Percentiles rank a stretch among this genome's conserved stretches.
phyloP scores from a whole-genome alignment of 2,888 invertebrate genomes.

The Chirona hameri region DNA sequence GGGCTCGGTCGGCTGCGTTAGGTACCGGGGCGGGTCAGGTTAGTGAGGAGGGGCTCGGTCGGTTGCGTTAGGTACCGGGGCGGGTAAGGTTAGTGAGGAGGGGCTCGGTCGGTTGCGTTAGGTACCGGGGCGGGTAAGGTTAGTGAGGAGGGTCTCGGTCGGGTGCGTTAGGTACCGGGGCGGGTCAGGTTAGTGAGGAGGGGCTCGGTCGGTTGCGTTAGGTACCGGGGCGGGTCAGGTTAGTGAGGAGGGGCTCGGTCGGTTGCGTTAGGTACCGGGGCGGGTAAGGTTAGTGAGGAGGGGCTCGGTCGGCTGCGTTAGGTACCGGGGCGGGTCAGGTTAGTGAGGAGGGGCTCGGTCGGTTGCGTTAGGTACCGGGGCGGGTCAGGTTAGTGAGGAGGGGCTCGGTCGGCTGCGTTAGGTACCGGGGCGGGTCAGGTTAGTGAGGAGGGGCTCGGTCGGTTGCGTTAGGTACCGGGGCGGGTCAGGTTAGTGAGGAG shows the following conservation, averaged over 20 bases:
- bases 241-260: conserved; percentile 36
- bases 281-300: conserved; percentile 53
- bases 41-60: conserved; percentile 36
- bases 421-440: conserved; percentile 55
- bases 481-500: conserved; percentile 55
- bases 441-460: conserved; percentile 36
- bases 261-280: no score
- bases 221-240: conserved; percentile 55
- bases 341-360: conserved; percentile 36
- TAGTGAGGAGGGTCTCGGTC: conserved; percentile 36
- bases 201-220: no score
- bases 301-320: no score
- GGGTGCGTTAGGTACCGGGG: no score
- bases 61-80: no score
- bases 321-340: conserved; percentile 55
- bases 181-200: conserved; percentile 55
- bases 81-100: conserved; percentile 53
- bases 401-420: no score
- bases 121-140: conserved; percentile 52
- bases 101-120: no score
- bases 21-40: conserved; percentile 55
- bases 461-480: no score
- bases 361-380: no score
- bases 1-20: no score
- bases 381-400: conserved; percentile 55